Conservation (phyloP, 2,113 vertebrate genomes). For the Procavia capensis region DNA sequence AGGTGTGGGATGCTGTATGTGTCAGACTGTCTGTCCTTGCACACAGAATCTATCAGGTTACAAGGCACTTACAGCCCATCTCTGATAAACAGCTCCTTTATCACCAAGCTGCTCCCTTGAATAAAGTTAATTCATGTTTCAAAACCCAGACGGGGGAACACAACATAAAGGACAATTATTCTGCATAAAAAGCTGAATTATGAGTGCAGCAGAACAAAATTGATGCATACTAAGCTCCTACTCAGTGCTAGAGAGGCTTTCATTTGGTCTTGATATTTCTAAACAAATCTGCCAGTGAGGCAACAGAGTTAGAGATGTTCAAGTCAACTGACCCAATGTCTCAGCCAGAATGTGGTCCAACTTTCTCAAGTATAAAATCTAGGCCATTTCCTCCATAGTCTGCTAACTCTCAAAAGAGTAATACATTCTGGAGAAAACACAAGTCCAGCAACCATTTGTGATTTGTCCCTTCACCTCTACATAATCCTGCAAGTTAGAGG, state of each 20-base stretch:
- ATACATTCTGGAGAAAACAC: conserved; percentile 40
- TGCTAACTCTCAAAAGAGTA: conserved; percentile 48
- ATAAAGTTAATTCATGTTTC: neutral
- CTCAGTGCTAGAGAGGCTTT: neutral
- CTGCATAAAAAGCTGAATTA: neutral
- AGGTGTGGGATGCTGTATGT: neutral
- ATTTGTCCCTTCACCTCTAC: neutral
- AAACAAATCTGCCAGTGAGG: conserved; percentile 42
- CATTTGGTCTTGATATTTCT: neutral
- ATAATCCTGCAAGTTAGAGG: neutral
- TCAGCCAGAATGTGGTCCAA: conserved; percentile 33
- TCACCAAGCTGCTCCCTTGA: neutral
- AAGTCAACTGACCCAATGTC: conserved; percentile 43
- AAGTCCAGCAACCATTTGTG: neutral
- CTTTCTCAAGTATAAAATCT: conserved; percentile 59
- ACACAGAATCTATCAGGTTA: neutral
- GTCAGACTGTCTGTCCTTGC: neutral
- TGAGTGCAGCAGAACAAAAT: neutral
- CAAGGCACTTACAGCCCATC: neutral
- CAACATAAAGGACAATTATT: neutral
- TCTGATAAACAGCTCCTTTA: conserved; percentile 23
- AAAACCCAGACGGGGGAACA: neutral
- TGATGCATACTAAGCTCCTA: neutral
- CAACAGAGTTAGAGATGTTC: conserved; percentile 50
- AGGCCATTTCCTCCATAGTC: conserved; percentile 51